Evolutionary conservation across 2,797 vertebrate species (phyloP).

Genomic region (Silurus aristotelis): DNA sequence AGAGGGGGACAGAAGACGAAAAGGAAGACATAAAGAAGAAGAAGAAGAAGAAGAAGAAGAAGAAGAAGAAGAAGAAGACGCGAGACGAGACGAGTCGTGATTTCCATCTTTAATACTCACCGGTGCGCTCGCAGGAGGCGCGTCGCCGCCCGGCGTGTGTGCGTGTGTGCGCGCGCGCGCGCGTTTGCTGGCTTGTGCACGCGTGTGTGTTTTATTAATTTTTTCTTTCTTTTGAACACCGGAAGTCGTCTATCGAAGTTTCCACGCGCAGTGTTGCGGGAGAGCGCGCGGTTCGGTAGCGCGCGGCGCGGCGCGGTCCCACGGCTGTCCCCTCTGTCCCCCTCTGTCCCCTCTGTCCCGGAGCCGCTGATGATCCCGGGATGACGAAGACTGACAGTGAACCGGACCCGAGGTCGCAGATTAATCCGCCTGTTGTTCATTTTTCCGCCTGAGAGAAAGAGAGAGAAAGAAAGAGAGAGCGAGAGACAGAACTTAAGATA

Average conservation of each 20-base stretch:
- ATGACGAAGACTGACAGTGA: slow-evolving; percentile 16
- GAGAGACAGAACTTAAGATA: slow-evolving; percentile 16
- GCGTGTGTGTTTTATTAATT: neutral
- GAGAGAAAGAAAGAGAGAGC: slow-evolving; percentile 40
- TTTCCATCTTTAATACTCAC: slow-evolving; percentile 18
- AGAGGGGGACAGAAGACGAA: slow-evolving; percentile 4
- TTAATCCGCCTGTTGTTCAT: slow-evolving; percentile 29
- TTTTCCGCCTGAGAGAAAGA: slow-evolving; percentile 42
- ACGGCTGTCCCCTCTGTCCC: too few species aligned
- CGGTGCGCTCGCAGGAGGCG: slow-evolving; percentile 33
- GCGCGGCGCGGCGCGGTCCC: neutral
- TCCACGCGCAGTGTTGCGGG: neutral
- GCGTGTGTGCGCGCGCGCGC: too few species aligned
- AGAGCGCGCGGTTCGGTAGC: neutral
- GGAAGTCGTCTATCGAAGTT: neutral
- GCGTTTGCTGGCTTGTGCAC: neutral
- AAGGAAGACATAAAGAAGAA: neutral
- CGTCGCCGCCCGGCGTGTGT: slow-evolving; percentile 2
- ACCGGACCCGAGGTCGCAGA: slow-evolving; percentile 17
- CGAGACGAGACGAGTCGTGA: neutral
- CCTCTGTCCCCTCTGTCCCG: neutral
- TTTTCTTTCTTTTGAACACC: neutral
- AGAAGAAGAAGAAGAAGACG: neutral
- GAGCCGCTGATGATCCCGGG: slow-evolving; percentile 28
- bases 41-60: too few species aligned